Percentiles rank a stretch among this genome's conserved stretches.
These are phyloP conservation scores for Cylloceria caligata DNA, from an alignment of 2,888 invertebrate species.

Conservation along the genomic window DNA sequence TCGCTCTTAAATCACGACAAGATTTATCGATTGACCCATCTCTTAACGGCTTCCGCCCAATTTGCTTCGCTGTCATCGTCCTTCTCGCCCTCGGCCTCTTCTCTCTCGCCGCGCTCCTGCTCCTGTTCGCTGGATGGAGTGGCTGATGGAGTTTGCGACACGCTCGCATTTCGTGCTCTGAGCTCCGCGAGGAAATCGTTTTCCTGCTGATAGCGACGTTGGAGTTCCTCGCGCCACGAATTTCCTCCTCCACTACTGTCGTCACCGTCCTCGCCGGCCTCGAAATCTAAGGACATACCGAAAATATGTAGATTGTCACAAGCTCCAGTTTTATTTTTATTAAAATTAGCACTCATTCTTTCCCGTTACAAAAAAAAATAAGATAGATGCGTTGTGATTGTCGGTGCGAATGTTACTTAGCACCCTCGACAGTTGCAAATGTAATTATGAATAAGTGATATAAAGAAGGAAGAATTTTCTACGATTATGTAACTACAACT, in stretches of 20 bases:
- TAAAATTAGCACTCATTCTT: conserved; percentile 2
- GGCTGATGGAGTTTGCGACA: conserved; percentile 78
- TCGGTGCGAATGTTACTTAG: conserved; percentile 20
- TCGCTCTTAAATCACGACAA: neutral
- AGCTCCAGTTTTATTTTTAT: conserved; percentile 3
- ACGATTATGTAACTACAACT: conserved; percentile 56
- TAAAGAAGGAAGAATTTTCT: conserved; percentile 47
- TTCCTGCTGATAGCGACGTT: conserved; percentile 87
- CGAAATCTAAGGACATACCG: conserved; percentile 87
- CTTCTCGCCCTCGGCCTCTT: conserved; percentile 86
- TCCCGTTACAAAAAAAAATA: neutral
- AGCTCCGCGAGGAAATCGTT: conserved; percentile 87
- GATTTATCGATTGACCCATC: conserved; percentile 89
- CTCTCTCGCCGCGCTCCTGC: conserved; percentile 81
- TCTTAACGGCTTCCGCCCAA: conserved; percentile 89
- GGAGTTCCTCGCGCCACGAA: conserved; percentile 87
- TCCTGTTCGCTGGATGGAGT: conserved; percentile 78
- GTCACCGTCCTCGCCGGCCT: conserved; percentile 89
- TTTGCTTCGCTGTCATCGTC: conserved; percentile 83
- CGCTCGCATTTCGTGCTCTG: conserved; percentile 85
- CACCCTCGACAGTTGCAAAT: conserved; percentile 29
- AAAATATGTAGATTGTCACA: conserved; percentile 41
- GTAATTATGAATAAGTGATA: conserved; percentile 37
- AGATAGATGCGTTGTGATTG: neutral
- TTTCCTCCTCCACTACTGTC: conserved; percentile 86